Conservation (phyloP, 2,797 vertebrate species). For the Helostoma temminkii region DNA sequence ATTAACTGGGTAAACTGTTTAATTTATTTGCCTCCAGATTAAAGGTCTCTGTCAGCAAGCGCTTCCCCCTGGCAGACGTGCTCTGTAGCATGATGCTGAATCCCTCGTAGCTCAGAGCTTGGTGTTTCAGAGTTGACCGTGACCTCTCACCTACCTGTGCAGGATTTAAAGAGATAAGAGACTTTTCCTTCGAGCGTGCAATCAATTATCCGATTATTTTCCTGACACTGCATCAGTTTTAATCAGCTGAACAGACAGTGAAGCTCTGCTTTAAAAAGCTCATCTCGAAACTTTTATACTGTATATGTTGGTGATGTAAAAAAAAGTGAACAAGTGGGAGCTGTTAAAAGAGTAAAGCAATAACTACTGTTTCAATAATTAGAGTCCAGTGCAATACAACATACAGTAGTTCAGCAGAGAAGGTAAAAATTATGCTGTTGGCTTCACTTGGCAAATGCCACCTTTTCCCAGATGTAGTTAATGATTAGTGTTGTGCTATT, state of each 20-base stretch:
- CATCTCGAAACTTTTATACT: too few species aligned
- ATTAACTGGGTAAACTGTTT: background rate
- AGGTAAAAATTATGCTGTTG: background rate
- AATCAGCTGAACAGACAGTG: background rate
- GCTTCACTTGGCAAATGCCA: too few species aligned
- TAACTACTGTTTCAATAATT: background rate
- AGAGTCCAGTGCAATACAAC: background rate
- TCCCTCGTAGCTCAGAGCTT: background rate
- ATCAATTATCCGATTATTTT: slow-evolving; percentile 10
- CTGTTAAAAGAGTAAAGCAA: too few species aligned
- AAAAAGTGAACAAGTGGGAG: too few species aligned
- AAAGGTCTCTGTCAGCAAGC: background rate
- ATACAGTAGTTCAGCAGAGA: background rate
- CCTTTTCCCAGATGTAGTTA: background rate
- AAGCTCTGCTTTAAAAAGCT: background rate
- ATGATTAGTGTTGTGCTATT: slow-evolving; percentile 7
- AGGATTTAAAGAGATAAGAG: background rate
- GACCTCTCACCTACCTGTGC: slow-evolving; percentile 19
- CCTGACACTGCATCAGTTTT: background rate
- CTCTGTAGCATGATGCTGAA: background rate
- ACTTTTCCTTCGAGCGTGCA: background rate
- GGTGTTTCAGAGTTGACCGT: background rate
- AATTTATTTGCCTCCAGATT: background rate
- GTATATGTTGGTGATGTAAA: background rate
- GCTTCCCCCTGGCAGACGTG: too few species aligned